phyloP scores from a whole-genome alignment of 2,888 invertebrate genomes.

The Pterobdella sp. region DNA sequence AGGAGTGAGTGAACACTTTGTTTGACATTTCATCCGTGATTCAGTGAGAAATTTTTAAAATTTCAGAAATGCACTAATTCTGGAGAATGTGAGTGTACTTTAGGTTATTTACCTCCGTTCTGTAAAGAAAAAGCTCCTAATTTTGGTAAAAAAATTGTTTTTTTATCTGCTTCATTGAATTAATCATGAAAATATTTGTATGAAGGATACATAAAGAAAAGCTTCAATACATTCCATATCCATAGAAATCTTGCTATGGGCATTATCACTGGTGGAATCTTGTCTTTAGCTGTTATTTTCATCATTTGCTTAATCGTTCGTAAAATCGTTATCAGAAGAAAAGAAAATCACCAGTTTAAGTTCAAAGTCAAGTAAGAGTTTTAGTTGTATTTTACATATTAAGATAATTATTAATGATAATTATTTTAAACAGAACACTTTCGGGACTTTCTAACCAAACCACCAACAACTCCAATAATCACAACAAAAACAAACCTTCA shows the following conservation, averaged over 20 bases:
- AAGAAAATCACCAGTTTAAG: not conserved
- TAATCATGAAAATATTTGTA: no score
- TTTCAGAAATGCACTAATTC: not conserved
- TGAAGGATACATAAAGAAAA: not conserved
- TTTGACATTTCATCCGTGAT: no score
- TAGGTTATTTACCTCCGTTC: not conserved
- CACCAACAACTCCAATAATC: not conserved
- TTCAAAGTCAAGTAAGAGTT: not conserved
- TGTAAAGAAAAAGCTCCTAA: not conserved
- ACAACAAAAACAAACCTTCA: not conserved
- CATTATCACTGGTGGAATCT: not conserved
- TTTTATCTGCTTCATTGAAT: no score
- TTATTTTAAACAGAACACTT: no score
- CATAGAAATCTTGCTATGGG: not conserved
- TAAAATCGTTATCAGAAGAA: not conserved
- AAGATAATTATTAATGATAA: no score
- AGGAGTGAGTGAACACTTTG: no score
- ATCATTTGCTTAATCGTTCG: not conserved
- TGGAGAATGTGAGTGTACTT: not conserved
- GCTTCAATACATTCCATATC: not conserved
- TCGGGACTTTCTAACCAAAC: no score
- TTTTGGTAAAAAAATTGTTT: no score
- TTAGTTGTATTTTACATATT: no score
- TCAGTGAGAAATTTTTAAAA: no score
- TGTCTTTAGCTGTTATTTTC: not conserved